Conservation (phyloP, 1,140 invertebrate genomes). For the Zaprionus tsacasi region DNA sequence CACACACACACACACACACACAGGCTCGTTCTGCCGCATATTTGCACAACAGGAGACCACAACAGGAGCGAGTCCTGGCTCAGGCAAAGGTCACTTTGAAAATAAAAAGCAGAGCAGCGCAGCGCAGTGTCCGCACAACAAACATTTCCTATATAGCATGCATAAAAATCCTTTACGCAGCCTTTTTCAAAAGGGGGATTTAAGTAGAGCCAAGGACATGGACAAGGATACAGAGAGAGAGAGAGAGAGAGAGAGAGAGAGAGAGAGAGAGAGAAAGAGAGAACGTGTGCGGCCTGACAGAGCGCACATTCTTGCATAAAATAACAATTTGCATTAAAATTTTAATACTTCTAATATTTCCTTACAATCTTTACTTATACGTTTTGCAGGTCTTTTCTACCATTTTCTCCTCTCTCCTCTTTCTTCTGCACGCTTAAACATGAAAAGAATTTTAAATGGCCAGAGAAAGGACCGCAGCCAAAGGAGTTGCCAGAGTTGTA, state of each 20-base stretch:
- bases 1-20: conserved; percentile 19
- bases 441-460: conserved; percentile 78
- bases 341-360: conserved; percentile 80
- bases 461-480: conserved; percentile 34
- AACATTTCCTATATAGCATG: conserved; percentile 50
- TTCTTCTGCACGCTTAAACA: conserved; percentile 63
- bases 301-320: conserved; percentile 76
- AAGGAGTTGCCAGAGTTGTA: conserved; percentile 41
- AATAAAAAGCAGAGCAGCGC: conserved; percentile 53
- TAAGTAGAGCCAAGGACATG: conserved; percentile 49
- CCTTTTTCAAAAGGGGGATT: conserved; percentile 74
- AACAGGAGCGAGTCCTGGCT: conserved; percentile 19
- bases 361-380: conserved; percentile 53
- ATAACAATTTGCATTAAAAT: conserved; percentile 82
- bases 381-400: conserved; percentile 16
- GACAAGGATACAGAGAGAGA: conserved; percentile 13
- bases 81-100: conserved; percentile 63
- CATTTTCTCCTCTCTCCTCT: background rate
- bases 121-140: conserved; percentile 53
- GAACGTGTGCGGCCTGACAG: conserved; percentile 34
- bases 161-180: conserved; percentile 71
- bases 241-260: too few relatives aligned
- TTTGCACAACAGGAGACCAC: conserved; percentile 46
- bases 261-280: too few relatives aligned
- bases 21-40: conserved; percentile 42